phyloP scores from a whole-genome alignment of 1,140 invertebrate genomes.

The Thereuonema tuberculata region DNA sequence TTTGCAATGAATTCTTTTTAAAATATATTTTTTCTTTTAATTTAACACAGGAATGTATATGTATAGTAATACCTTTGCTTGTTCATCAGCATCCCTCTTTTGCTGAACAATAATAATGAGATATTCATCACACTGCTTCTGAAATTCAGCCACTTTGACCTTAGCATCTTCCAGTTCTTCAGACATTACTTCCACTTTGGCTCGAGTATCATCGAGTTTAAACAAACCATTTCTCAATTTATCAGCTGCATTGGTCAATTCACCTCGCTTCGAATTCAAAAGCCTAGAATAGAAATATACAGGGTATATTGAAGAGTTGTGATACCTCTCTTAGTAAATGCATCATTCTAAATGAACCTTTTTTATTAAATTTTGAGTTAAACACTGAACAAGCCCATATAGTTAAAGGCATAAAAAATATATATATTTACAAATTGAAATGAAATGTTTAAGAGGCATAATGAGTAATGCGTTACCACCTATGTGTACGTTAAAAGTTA shows the following conservation, averaged over 20 bases:
- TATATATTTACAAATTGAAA: too few relatives aligned
- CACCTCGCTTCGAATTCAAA: constrained; percentile 49
- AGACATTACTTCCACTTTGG: constrained; percentile 61
- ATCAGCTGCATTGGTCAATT: constrained; percentile 51
- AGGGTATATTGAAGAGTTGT: too few relatives aligned
- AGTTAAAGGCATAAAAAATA: not conserved
- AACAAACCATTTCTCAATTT: constrained; percentile 57
- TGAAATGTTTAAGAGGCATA: too few relatives aligned
- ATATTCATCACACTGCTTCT: constrained; percentile 56
- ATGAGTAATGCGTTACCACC: too few relatives aligned
- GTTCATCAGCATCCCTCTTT: constrained; percentile 61
- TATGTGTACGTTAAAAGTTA: too few relatives aligned
- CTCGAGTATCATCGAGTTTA: constrained; percentile 57
- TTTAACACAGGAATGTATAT: too few relatives aligned
- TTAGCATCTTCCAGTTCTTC: constrained; percentile 62
- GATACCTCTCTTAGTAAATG: too few relatives aligned
- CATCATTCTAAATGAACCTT: too few relatives aligned
- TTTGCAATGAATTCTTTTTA: too few relatives aligned
- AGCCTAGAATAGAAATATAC: too few relatives aligned
- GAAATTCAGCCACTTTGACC: constrained; percentile 50
- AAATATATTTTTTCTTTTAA: too few relatives aligned
- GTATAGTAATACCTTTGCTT: constrained; percentile 43
- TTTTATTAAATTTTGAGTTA: too few relatives aligned
- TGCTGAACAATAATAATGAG: constrained; percentile 58
- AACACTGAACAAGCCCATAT: constrained; percentile 9